These are phyloP conservation scores for Galemys pyrenaicus DNA, from an alignment of 2,113 vertebrate species.

Conservation along the genomic window DNA sequence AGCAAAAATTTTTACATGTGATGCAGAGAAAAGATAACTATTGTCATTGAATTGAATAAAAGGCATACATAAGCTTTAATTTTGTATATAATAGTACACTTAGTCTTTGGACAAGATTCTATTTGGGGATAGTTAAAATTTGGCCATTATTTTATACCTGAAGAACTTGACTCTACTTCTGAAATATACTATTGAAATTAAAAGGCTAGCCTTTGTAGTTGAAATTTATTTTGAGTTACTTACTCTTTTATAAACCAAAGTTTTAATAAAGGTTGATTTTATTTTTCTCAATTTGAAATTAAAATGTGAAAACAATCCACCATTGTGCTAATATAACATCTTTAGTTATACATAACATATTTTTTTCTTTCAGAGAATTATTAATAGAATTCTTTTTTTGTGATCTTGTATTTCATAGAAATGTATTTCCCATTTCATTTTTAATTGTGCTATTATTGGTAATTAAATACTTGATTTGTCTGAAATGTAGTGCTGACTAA, in stretches of 20 bases:
- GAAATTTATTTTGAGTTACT: conserved; percentile 41
- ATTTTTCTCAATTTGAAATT: conserved; percentile 45
- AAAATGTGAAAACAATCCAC: neutral
- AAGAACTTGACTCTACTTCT: conserved; percentile 18
- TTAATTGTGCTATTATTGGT: conserved; percentile 13
- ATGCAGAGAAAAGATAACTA: neutral
- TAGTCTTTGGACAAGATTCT: conserved; percentile 19
- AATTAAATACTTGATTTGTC: conserved; percentile 47
- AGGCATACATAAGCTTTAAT: neutral
- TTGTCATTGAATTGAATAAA: conserved; percentile 28
- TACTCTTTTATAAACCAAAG: neutral
- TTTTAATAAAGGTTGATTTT: neutral
- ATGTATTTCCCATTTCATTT: conserved; percentile 24
- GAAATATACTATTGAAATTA: neutral
- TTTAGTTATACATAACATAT: neutral
- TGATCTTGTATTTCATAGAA: conserved; percentile 35
- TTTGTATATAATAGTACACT: conserved; percentile 18
- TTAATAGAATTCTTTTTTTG: conserved; percentile 34
- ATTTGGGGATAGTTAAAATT: neutral
- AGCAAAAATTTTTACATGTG: conserved; percentile 12
- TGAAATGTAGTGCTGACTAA: conserved; percentile 1
- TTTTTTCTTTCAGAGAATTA: neutral
- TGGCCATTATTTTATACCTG: neutral
- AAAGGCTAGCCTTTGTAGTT: conserved; percentile 4
- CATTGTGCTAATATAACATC: neutral